These are phyloP conservation scores for Copsychus sechellarum DNA, from an alignment of 2,113 vertebrate genomes.

Conservation along the genomic window DNA sequence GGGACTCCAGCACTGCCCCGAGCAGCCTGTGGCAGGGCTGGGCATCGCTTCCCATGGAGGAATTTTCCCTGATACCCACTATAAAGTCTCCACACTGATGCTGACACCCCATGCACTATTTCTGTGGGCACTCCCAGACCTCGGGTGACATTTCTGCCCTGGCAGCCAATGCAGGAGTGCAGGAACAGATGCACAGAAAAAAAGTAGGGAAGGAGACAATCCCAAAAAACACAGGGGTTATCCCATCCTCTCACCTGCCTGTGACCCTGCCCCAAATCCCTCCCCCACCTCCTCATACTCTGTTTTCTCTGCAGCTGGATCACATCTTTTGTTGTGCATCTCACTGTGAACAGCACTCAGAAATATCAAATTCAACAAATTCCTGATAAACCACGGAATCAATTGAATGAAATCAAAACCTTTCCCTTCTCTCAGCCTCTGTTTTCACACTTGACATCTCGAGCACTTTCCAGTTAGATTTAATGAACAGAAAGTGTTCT, in stretches of 20 bases:
- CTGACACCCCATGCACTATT: fast-evolving
- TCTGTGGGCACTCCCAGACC: fast-evolving
- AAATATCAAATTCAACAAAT: not conserved
- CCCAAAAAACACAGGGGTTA: not conserved
- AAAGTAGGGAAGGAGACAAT: not conserved
- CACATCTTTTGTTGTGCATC: not conserved
- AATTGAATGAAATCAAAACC: not conserved
- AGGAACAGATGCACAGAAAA: not conserved
- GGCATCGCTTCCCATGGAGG: fast-evolving
- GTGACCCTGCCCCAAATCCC: not conserved
- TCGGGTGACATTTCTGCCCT: not conserved
- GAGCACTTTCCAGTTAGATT: not conserved
- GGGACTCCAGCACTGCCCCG: not conserved
- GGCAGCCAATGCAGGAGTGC: too few relatives aligned
- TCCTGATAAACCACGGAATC: not conserved
- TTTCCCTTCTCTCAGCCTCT: not conserved
- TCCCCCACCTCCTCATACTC: not conserved
- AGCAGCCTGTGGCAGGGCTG: not conserved
- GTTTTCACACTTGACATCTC: not conserved
- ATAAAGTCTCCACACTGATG: too few relatives aligned
- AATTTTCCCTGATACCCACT: not conserved
- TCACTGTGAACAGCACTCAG: not conserved
- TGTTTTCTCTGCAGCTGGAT: not conserved
- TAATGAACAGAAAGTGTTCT: constrained; percentile 7
- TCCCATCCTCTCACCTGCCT: not conserved